Evolutionary conservation across 2,888 invertebrate genomes (phyloP), one percentile per base, ranked within the genome.

Genomic region (Iselma pallidipennis): DNA sequence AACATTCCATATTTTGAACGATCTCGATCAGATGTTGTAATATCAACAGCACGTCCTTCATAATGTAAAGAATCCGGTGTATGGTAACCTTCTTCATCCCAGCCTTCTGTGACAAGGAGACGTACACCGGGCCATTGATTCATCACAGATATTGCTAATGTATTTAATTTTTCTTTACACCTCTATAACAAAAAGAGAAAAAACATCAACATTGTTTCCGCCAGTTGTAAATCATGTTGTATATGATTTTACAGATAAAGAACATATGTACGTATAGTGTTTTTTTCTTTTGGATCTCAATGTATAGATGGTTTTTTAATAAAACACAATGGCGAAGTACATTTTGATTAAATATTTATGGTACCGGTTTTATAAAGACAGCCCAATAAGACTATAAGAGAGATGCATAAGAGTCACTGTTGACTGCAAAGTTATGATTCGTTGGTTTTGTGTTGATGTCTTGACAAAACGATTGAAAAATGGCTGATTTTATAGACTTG

Each of bases 71-170:
- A 95, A 78, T 94, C 90, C 67, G 86, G 86, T 59, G 89, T 85
- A 79, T 94, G 91, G 59, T 88, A 88, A 67, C 87, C 87, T 76
- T 92, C 92, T 80, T 96, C 96, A 78, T 95, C 95, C 96, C 96
- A 98, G 57, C 95, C 96, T 82, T 98, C 97, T 68, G 92, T 95
- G 66, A 98, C 97, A 59, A 96, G 86, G 74, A 98, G 86, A 73
- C 89, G 88, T 66, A 96, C 91, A n/a, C 96, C 94, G 0, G 96
- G 96, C 97, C 98, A 98, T 82, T 95, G 94, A 85, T 97, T 97
- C 95, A 96, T 95, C 82, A 98, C 97, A 74, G 94, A 93, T 79
- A 96, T 94, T 59, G 97, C 96, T 78, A 98, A 84, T 61, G 94
- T 94, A 83, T 96, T 95, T 75, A 98, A 84, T 82, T 94, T 96